phyloP scores from a whole-genome alignment of 2,888 invertebrate species.

The Brachyptera putata region DNA sequence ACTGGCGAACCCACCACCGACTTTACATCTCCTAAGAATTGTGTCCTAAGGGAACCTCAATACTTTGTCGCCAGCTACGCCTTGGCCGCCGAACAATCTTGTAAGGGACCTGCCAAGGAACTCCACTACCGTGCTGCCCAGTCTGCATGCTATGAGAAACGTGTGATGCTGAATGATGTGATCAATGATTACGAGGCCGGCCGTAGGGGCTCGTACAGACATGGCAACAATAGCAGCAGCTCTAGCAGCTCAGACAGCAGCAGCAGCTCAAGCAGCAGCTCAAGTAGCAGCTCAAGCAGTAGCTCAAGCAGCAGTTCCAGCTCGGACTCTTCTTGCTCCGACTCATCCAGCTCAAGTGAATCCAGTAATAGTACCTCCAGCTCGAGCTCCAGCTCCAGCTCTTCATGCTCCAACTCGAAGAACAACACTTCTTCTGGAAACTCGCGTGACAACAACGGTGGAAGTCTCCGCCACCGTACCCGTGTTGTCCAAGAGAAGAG shows the following conservation, averaged over 20 bases:
- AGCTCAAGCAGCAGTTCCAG: constrained; percentile 38
- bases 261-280: constrained; percentile 40
- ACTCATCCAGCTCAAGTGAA: constrained; percentile 1
- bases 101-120: constrained; percentile 47
- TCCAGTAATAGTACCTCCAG: not conserved
- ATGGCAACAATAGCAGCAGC: constrained; percentile 27
- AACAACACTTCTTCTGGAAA: not conserved
- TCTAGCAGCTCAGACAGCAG: constrained; percentile 25
- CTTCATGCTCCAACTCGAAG: constrained; percentile 9
- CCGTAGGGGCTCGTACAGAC: constrained; percentile 33
- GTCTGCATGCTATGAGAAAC: constrained; percentile 43
- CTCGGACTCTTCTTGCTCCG: not conserved
- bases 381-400: constrained; percentile 8
- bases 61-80: constrained; percentile 57
- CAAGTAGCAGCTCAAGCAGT: constrained; percentile 37
- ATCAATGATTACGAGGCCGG: constrained; percentile 45
- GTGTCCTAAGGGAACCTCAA: constrained; percentile 50
- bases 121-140: constrained; percentile 46
- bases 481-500: constrained; percentile 40
- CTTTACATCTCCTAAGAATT: constrained; percentile 54
- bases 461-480: constrained; percentile 33
- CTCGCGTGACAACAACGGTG: not conserved
- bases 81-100: constrained; percentile 46
- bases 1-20: constrained; percentile 57
- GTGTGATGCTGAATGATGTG: constrained; percentile 43